Conservation (phyloP, 2,888 invertebrate genomes). For the Drosophila putrida region DNA sequence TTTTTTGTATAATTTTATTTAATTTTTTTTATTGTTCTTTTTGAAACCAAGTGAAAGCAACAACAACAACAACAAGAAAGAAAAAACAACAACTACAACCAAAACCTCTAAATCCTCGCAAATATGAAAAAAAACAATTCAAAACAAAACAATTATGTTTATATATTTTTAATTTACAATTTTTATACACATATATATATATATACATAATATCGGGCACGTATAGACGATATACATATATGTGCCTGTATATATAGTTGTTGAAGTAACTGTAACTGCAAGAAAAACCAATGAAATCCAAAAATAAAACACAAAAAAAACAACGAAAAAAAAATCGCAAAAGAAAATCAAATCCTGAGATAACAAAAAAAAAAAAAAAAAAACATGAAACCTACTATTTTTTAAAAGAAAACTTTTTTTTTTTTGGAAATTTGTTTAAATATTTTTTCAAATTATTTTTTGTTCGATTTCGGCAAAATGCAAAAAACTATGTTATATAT, state of each 20-base stretch:
- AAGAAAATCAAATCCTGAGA: slow-evolving; percentile 41
- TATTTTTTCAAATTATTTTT: slow-evolving; percentile 19
- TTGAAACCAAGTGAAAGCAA: slow-evolving; percentile 41
- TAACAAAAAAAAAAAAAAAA: too few species aligned
- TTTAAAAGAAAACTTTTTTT: too few species aligned
- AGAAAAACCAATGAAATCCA: slow-evolving; percentile 55
- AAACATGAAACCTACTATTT: slow-evolving; percentile 4
- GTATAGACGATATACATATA: slow-evolving; percentile 38
- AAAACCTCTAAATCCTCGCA: slow-evolving; percentile 82
- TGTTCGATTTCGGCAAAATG: slow-evolving; percentile 41
- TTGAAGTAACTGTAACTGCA: slow-evolving; percentile 46
- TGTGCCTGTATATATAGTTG: slow-evolving; percentile 55
- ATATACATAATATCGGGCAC: slow-evolving; percentile 9
- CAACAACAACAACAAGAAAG: slow-evolving; percentile 24
- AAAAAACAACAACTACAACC: slow-evolving; percentile 59
- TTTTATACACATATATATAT: slow-evolving; percentile 49
- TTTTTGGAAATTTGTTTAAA: slow-evolving; percentile 43
- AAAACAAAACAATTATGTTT: slow-evolving; percentile 53
- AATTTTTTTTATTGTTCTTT: slow-evolving; percentile 17
- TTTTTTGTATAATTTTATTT: slow-evolving; percentile 27
- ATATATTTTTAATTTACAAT: slow-evolving; percentile 58
- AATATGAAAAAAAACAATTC: slow-evolving; percentile 40
- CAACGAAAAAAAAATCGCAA: slow-evolving; percentile 42
- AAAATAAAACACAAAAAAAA: slow-evolving; percentile 39
- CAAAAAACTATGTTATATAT: slow-evolving; percentile 49